Percentiles rank a stretch among this genome's conserved stretches.
Evolutionary conservation across 2,113 vertebrate genomes (phyloP).

Genomic region (Pycnonotus jocosus): DNA sequence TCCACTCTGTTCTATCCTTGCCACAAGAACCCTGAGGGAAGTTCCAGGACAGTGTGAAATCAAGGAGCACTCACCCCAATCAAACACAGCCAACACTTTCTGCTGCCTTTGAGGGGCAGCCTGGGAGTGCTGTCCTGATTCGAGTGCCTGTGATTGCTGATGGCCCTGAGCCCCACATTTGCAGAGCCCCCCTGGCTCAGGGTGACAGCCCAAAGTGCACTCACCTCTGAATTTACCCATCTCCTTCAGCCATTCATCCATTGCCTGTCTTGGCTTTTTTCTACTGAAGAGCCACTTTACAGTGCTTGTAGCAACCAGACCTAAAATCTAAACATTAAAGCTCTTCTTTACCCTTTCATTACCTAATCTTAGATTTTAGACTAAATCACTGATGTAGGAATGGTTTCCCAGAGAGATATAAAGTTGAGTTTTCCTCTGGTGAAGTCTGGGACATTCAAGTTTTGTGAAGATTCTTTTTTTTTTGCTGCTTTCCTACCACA

Average conservation of each 20-base stretch:
- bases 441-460: neutral
- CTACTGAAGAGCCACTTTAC: neutral
- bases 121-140: slow-evolving; percentile 53
- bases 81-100: slow-evolving; percentile 27
- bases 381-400: neutral
- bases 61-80: slow-evolving; percentile 55
- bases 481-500: neutral
- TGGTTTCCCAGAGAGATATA: neutral
- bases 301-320: neutral
- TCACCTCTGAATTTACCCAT: neutral
- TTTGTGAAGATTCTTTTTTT: neutral
- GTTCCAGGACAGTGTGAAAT: slow-evolving; percentile 54
- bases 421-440: neutral
- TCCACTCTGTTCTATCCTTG: slow-evolving; percentile 39
- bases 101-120: slow-evolving; percentile 21
- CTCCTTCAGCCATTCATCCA: neutral
- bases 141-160: slow-evolving; percentile 38
- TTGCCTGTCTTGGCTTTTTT: slow-evolving; percentile 1
- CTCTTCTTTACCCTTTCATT: slow-evolving; percentile 23
- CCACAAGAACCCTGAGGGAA: slow-evolving; percentile 31
- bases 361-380: neutral
- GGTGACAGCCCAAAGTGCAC: neutral
- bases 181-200: neutral
- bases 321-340: slow-evolving; percentile 27
- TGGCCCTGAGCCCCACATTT: neutral